Conservation (phyloP, 2,113 vertebrate species). For the Morone saxatilis region DNA sequence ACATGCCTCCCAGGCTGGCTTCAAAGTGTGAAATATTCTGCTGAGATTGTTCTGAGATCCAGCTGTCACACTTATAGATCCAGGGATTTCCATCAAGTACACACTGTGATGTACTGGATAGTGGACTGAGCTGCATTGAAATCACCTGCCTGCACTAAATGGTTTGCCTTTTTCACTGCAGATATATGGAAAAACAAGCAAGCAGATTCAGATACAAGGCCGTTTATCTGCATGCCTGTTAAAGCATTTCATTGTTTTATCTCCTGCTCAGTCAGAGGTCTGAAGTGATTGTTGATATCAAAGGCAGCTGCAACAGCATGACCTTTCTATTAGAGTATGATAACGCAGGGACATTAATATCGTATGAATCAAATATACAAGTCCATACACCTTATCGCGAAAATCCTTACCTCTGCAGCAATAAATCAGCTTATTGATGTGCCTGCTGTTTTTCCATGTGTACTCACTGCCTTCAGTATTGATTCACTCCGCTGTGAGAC, state of each 20-base stretch:
- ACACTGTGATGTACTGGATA: conserved; percentile 15
- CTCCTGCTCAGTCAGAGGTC: conserved; percentile 47
- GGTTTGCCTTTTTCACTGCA: conserved; percentile 11
- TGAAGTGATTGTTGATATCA: conserved; percentile 22
- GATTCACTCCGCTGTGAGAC: conserved; percentile 64
- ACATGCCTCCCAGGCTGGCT: conserved; percentile 36
- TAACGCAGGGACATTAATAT: conserved; percentile 51
- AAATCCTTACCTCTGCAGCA: conserved; percentile 59
- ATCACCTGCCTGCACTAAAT: conserved; percentile 14
- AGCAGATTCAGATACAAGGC: conserved; percentile 31
- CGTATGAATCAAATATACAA: conserved; percentile 40
- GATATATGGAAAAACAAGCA: conserved; percentile 23
- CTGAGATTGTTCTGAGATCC: conserved; percentile 29
- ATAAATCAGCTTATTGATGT: conserved; percentile 67
- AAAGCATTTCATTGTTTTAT: conserved; percentile 50
- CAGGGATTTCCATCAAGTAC: conserved; percentile 16
- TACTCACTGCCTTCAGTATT: conserved; percentile 67
- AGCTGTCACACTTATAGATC: conserved; percentile 47
- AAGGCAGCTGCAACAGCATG: conserved; percentile 12
- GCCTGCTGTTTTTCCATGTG: conserved; percentile 67
- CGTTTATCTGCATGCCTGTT: conserved; percentile 40
- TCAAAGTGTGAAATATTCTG: conserved; percentile 47
- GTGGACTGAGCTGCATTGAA: conserved; percentile 8
- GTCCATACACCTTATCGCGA: conserved; percentile 32
- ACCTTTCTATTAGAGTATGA: conserved; percentile 25